phyloP scores from a whole-genome alignment of 2,797 vertebrate species.

The Chelon labrosus region DNA sequence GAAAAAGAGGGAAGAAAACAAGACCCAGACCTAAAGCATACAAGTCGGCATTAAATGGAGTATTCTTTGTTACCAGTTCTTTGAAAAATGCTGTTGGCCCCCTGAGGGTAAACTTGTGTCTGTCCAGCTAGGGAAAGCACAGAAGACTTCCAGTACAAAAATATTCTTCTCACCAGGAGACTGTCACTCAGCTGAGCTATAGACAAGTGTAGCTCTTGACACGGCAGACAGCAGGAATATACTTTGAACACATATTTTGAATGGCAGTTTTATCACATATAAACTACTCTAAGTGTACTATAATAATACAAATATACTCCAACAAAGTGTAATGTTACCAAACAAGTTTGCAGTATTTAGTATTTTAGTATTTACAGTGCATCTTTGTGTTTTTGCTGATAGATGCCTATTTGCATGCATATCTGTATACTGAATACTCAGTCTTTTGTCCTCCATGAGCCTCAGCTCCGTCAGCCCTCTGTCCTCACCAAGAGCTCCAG shows the following conservation, averaged over 20 bases:
- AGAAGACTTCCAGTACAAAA: background rate
- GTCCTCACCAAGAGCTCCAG: constrained; percentile 86
- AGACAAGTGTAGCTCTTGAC: background rate
- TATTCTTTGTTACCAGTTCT: background rate
- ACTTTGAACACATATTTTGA: background rate
- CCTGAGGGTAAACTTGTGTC: background rate
- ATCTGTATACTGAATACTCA: constrained; percentile 18
- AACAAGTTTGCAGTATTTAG: background rate
- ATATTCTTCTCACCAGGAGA: background rate
- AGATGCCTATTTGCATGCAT: background rate
- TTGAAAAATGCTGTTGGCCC: background rate
- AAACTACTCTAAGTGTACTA: background rate
- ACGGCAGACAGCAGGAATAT: background rate
- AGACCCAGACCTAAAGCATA: background rate
- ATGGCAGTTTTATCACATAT: background rate
- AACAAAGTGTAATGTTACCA: background rate
- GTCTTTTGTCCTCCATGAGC: constrained; percentile 70
- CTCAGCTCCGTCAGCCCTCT: constrained; percentile 90
- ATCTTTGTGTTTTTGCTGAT: background rate
- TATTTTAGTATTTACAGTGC: background rate
- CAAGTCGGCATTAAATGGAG: background rate
- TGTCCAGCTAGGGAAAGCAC: background rate
- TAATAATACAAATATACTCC: background rate
- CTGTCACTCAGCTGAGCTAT: background rate
- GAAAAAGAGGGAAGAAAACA: background rate